Percentiles rank a stretch among this genome's conserved stretches.
Evolutionary conservation across 2,797 vertebrate species (phyloP).

Genomic region (Poeciliopsis gracilis): DNA sequence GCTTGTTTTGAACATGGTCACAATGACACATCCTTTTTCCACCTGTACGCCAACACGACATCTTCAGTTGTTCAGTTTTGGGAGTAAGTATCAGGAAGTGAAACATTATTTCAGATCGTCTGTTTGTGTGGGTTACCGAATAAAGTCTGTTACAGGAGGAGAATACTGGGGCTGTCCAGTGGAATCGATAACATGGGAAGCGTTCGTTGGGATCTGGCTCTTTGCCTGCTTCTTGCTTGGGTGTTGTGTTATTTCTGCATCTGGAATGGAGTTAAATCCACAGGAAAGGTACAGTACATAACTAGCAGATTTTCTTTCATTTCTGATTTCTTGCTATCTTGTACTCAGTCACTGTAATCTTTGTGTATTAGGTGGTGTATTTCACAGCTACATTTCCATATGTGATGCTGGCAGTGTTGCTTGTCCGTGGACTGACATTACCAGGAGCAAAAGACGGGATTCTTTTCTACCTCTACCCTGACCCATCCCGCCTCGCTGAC

Average conservation of each 20-base stretch:
- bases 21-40: slow-evolving; percentile 73
- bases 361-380: slow-evolving; percentile 84
- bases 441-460: slow-evolving; percentile 92
- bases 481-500: slow-evolving; percentile 89
- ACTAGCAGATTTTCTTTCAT: neutral
- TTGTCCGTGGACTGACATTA: slow-evolving; percentile 92
- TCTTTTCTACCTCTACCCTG: slow-evolving; percentile 94
- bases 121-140: slow-evolving; percentile 1
- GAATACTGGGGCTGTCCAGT: slow-evolving; percentile 88
- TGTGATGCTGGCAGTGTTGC: slow-evolving; percentile 90
- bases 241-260: slow-evolving; percentile 94
- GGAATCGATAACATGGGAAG: slow-evolving; percentile 91
- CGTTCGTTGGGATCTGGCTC: slow-evolving; percentile 91
- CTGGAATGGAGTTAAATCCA: slow-evolving; percentile 95
- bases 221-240: slow-evolving; percentile 93
- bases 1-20: slow-evolving; percentile 85
- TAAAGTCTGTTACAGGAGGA: slow-evolving; percentile 78
- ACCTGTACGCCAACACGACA: slow-evolving; percentile 58
- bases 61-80: slow-evolving; percentile 86
- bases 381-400: slow-evolving; percentile 97
- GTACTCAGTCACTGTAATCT: neutral
- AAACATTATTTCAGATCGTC: neutral
- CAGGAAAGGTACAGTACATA: slow-evolving; percentile 86
- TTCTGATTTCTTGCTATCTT: neutral
- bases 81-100: slow-evolving; percentile 79